Conservation (phyloP, 2,113 vertebrate genomes). For the Ovibos moschatus region DNA sequence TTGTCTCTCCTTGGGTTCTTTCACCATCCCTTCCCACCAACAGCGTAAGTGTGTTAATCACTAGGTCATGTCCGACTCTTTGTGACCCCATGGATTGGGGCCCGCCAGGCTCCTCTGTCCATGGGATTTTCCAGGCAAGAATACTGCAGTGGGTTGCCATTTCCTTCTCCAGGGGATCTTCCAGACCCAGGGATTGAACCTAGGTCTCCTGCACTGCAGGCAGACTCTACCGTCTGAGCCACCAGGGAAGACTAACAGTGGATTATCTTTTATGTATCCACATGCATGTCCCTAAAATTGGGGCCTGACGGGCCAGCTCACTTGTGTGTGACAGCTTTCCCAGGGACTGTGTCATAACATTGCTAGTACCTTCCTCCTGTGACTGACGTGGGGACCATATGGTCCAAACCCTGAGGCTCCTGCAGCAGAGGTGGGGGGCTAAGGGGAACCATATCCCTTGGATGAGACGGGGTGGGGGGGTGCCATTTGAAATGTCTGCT, state of each 20-base stretch:
- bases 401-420: neutral
- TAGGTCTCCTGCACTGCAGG: neutral
- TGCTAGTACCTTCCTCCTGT: neutral
- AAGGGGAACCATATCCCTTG: rapidly evolving
- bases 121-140: neutral
- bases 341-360: neutral
- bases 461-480: too few relatives aligned
- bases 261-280: too few relatives aligned
- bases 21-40: neutral
- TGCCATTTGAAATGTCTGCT: neutral
- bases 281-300: neutral
- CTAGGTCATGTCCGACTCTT: neutral
- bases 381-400: rapidly evolving
- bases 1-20: neutral
- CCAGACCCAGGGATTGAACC: neutral
- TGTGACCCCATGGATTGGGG: neutral
- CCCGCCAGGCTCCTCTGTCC: neutral
- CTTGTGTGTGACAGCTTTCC: rapidly evolving
- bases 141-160: neutral
- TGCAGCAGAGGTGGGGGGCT: neutral
- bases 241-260: neutral
- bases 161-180: neutral
- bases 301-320: neutral
- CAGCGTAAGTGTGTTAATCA: neutral
- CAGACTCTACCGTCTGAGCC: neutral